phyloP scores from a whole-genome alignment of 2,888 invertebrate genomes.

The Heliconius ethilla region DNA sequence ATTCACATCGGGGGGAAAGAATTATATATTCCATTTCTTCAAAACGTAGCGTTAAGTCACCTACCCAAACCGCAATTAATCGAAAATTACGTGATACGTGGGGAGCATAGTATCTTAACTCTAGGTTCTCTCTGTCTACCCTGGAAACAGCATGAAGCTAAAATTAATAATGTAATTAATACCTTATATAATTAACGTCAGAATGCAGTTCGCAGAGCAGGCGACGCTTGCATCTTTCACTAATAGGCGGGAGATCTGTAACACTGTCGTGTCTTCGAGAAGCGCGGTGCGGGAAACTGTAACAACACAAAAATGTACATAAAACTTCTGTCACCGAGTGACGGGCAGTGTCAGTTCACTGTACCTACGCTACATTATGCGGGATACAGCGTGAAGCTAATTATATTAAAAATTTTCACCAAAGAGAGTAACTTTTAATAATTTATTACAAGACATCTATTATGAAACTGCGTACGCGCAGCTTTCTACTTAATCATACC shows the following conservation, averaged over 20 bases:
- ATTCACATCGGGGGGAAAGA: too few species aligned
- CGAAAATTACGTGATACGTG: too few species aligned
- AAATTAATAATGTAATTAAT: neutral
- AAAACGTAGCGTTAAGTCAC: too few species aligned
- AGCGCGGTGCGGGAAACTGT: conserved; percentile 40
- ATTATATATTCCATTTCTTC: too few species aligned
- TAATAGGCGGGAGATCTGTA: conserved; percentile 55
- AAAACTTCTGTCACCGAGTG: too few species aligned
- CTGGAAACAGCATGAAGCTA: too few species aligned
- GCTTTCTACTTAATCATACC: conserved; percentile 23
- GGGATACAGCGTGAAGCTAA: neutral
- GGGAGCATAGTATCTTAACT: too few species aligned
- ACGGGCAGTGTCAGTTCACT: too few species aligned
- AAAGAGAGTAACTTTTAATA: neutral
- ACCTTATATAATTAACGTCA: conserved; percentile 57
- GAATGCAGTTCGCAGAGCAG: conserved; percentile 72
- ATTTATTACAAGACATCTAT: conserved; percentile 18
- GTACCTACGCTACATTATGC: too few species aligned
- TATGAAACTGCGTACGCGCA: conserved; percentile 2
- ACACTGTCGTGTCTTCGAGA: conserved; percentile 54
- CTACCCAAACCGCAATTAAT: too few species aligned
- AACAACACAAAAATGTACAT: conserved; percentile 4
- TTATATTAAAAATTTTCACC: neutral
- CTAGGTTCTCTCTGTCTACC: too few species aligned
- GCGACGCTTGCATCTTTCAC: conserved; percentile 68